These are phyloP conservation scores for Phalanger gymnotis DNA, from an alignment of 2,797 vertebrate genomes.

Conservation along the genomic window DNA sequence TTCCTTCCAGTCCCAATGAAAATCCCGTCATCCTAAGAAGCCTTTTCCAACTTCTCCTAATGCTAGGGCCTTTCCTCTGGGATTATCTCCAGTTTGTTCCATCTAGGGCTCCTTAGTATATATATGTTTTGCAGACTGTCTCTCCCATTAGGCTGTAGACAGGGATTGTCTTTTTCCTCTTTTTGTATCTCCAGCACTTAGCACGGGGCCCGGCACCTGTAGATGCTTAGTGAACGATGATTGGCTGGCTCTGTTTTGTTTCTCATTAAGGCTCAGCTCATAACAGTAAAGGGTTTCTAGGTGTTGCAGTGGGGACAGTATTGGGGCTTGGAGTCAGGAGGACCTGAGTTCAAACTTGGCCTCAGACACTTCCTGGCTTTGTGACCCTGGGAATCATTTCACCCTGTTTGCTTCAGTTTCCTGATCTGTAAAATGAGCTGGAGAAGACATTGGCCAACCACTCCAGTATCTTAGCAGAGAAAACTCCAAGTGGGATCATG, in stretches of 20 bases:
- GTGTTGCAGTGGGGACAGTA: no score
- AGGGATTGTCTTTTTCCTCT: background rate
- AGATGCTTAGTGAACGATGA: background rate
- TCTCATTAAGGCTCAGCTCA: background rate
- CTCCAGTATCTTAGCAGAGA: background rate
- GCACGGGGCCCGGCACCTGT: rapidly evolving
- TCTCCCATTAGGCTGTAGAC: background rate
- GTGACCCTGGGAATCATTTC: background rate
- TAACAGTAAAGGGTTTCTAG: background rate
- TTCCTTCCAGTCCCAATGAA: background rate
- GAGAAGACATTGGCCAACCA: background rate
- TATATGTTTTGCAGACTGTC: background rate
- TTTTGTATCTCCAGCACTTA: background rate
- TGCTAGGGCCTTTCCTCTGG: background rate
- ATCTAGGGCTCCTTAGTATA: background rate
- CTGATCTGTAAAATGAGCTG: background rate
- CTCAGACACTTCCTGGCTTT: background rate
- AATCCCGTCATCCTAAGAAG: background rate
- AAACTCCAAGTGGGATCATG: background rate
- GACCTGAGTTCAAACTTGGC: background rate
- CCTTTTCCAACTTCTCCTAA: background rate
- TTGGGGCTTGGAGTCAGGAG: background rate
- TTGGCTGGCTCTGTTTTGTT: background rate
- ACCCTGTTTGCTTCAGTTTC: background rate
- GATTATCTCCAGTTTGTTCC: background rate